Evolutionary conservation across 2,888 invertebrate genomes (phyloP).

Genomic region (Tuberolachnus salignus): DNA sequence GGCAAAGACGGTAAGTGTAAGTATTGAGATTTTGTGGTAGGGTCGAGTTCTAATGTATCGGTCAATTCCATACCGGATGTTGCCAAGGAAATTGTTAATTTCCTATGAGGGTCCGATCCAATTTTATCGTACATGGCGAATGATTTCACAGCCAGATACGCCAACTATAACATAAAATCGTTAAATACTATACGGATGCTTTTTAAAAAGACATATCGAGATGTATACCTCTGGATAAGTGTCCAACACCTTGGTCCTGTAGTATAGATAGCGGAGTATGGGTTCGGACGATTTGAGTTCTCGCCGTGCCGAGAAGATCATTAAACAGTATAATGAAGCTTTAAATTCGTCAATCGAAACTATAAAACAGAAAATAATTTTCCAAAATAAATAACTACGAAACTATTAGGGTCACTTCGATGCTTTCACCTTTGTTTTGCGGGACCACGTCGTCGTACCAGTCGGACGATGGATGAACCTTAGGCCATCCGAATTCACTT

Average conservation of each 20-base stretch:
- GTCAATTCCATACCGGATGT: slow-evolving; percentile 76
- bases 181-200: neutral
- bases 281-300: slow-evolving; percentile 71
- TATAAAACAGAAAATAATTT: slow-evolving; percentile 58
- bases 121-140: slow-evolving; percentile 69
- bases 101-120: slow-evolving; percentile 69
- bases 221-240: slow-evolving; percentile 66
- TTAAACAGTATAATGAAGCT: slow-evolving; percentile 69
- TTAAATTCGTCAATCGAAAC: slow-evolving; percentile 70
- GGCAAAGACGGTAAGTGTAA: slow-evolving; percentile 71
- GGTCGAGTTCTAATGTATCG: slow-evolving; percentile 69
- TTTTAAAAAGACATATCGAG: neutral
- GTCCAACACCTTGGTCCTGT: slow-evolving; percentile 71
- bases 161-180: slow-evolving; percentile 61
- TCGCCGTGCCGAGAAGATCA: slow-evolving; percentile 68
- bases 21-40: slow-evolving; percentile 64
- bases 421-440: slow-evolving; percentile 36
- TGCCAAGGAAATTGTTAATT: slow-evolving; percentile 71
- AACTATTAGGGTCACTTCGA: slow-evolving; percentile 3
- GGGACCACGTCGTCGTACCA: slow-evolving; percentile 65
- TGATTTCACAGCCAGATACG: slow-evolving; percentile 69
- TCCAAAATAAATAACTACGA: neutral
- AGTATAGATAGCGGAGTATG: slow-evolving; percentile 70
- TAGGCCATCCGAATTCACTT: slow-evolving; percentile 73
- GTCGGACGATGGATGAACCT: slow-evolving; percentile 68